Percentiles rank a stretch among this genome's conserved stretches.
phyloP scores from a whole-genome alignment of 2,888 invertebrate genomes.

The Drosophila maculinotata region DNA sequence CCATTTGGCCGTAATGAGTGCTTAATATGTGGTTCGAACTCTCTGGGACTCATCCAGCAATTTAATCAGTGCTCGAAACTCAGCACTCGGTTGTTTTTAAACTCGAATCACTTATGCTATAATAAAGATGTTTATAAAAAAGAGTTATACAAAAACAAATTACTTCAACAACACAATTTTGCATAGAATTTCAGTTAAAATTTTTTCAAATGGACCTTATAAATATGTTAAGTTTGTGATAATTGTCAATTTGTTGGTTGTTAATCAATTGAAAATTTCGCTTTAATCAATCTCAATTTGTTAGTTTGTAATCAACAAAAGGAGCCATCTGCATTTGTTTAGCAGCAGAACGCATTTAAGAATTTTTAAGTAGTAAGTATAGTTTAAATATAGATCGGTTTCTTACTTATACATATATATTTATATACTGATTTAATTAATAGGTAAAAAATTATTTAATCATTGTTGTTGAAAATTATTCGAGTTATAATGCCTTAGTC shows the following conservation, averaged over 20 bases:
- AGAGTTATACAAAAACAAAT: conserved; percentile 75
- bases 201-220: conserved; percentile 3
- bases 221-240: not conserved
- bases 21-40: conserved; percentile 53
- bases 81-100: conserved; percentile 78
- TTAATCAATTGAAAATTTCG: conserved; percentile 6
- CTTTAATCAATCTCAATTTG: conserved; percentile 30
- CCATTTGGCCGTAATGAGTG: conserved; percentile 30
- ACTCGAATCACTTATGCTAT: conserved; percentile 80
- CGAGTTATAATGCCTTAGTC: no score
- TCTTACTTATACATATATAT: no score
- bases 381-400: not conserved
- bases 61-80: conserved; percentile 62
- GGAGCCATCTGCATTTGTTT: conserved; percentile 61
- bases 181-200: conserved; percentile 14
- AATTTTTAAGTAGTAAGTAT: conserved; percentile 5
- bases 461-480: no score
- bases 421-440: no score
- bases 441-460: no score
- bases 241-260: conserved; percentile 6
- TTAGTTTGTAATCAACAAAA: conserved; percentile 81
- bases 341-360: conserved; percentile 7
- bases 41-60: conserved; percentile 64
- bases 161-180: conserved; percentile 66
- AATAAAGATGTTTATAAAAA: conserved; percentile 72